phyloP scores from a whole-genome alignment of 2,797 vertebrate genomes.

The Xenentodon cancila region DNA sequence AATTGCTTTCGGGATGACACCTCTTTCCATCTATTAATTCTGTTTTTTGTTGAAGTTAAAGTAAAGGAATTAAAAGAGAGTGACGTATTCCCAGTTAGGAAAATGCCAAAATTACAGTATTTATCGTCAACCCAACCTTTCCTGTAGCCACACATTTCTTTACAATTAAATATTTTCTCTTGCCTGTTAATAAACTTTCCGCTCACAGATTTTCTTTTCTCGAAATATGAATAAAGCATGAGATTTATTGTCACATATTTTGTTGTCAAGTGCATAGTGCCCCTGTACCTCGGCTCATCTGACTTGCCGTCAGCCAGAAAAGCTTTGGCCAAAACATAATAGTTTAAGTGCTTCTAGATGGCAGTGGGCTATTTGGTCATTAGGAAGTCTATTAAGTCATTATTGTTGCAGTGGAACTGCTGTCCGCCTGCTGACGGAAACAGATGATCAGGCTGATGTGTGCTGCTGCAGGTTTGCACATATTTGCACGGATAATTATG shows the following conservation, averaged over 20 bases:
- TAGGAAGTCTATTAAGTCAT: conserved; percentile 84
- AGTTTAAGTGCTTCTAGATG: conserved; percentile 85
- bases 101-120: conserved; percentile 29
- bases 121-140: conserved; percentile 42
- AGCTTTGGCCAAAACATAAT: conserved; percentile 79
- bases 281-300: conserved; percentile 30
- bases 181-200: neutral
- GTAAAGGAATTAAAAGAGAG: conserved; percentile 8
- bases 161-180: conserved; percentile 26
- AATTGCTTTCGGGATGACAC: neutral
- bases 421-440: conserved; percentile 67
- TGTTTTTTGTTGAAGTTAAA: neutral
- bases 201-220: conserved; percentile 13
- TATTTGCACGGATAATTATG: conserved; percentile 77
- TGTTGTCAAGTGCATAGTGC: conserved; percentile 49
- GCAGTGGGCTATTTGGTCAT: conserved; percentile 85
- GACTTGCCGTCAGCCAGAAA: conserved; percentile 47
- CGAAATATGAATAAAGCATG: conserved; percentile 30
- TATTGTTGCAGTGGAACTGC: conserved; percentile 78
- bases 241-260: conserved; percentile 35
- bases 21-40: conserved; percentile 3
- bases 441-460: conserved; percentile 75
- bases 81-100: conserved; percentile 34
- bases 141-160: conserved; percentile 10
- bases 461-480: conserved; percentile 72